These are phyloP conservation scores for Pseudonaja textilis DNA, from an alignment of 2,113 vertebrate genomes.

Conservation along the genomic window DNA sequence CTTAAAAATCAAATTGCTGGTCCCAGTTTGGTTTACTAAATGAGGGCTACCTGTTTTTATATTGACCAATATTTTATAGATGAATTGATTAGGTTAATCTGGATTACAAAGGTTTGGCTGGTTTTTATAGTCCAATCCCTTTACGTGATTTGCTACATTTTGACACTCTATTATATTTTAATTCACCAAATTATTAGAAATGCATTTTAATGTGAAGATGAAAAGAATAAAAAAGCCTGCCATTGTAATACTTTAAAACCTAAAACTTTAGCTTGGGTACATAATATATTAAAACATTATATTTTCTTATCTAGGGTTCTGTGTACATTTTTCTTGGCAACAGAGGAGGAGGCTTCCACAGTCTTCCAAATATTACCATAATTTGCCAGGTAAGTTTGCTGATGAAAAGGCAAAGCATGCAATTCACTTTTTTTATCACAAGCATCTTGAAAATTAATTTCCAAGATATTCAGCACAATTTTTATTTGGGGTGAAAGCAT, in stretches of 20 bases:
- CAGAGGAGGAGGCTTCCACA: conserved; percentile 36
- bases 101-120: not conserved
- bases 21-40: not conserved
- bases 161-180: not conserved
- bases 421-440: not conserved
- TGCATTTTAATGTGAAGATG: not conserved
- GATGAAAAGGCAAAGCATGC: not conserved
- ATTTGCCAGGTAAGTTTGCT: conserved; percentile 66
- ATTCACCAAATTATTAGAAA: not conserved
- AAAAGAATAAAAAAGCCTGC: not conserved
- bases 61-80: not conserved
- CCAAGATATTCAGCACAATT: not conserved
- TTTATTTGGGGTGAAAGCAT: not conserved
- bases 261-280: not conserved
- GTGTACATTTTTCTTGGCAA: conserved; percentile 73
- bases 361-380: conserved; percentile 65
- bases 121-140: not conserved
- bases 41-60: not conserved
- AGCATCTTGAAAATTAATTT: not conserved
- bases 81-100: not conserved
- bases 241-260: not conserved
- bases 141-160: not conserved
- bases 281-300: conserved; percentile 4
- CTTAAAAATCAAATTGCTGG: not conserved
- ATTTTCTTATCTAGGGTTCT: conserved; percentile 61